These are phyloP conservation scores for Dolichomitus sp. DNA, from an alignment of 2,888 invertebrate species.

Conservation along the genomic window DNA sequence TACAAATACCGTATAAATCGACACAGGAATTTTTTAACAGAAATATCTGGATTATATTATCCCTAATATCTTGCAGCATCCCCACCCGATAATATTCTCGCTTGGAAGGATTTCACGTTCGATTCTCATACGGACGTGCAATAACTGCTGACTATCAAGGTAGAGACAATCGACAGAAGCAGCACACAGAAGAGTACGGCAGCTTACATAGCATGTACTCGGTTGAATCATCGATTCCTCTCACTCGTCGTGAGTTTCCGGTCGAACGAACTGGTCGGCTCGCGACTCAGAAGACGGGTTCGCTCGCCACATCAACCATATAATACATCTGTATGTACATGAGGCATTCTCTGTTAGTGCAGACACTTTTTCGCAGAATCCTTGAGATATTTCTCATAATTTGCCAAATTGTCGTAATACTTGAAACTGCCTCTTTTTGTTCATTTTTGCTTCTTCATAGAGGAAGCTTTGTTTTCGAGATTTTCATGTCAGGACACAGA, in stretches of 20 bases:
- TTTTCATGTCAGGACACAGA: too few species aligned
- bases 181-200: background rate
- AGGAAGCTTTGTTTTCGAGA: too few species aligned
- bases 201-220: background rate
- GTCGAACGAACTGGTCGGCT: constrained; percentile 36
- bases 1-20: too few species aligned
- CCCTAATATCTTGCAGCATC: background rate
- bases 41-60: background rate
- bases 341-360: background rate
- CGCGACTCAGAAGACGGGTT: constrained; percentile 25
- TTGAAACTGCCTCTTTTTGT: too few species aligned
- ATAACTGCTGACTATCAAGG: constrained; percentile 28
- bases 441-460: too few species aligned
- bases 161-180: constrained; percentile 8
- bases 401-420: too few species aligned
- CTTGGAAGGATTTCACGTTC: background rate
- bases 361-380: too few species aligned
- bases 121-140: constrained; percentile 12
- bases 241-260: constrained; percentile 39
- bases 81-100: background rate
- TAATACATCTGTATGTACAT: background rate
- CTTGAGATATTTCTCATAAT: too few species aligned
- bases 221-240: constrained; percentile 43
- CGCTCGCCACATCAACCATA: constrained; percentile 2
- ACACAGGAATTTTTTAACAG: too few species aligned